These are phyloP conservation scores for Callospermophilus lateralis DNA, from an alignment of 2,113 vertebrate species.

Conservation along the genomic window DNA sequence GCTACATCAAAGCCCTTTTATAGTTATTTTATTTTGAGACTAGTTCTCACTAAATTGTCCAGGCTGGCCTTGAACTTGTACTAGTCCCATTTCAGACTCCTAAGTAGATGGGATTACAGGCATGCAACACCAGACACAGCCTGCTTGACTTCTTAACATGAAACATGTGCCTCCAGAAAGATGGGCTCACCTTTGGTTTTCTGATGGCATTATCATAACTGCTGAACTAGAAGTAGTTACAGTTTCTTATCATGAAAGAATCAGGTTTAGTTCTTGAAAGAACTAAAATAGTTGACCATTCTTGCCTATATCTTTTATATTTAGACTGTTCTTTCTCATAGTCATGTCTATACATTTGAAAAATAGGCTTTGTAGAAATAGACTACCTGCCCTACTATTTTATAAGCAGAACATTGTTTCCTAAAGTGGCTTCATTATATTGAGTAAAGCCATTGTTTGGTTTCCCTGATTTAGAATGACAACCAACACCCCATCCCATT, in stretches of 20 bases:
- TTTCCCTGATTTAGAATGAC: not conserved
- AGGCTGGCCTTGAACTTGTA: not conserved
- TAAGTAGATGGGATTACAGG: not conserved
- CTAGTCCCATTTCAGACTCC: not conserved
- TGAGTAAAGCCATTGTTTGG: not conserved
- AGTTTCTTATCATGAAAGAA: slow-evolving; percentile 30
- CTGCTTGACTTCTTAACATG: not conserved
- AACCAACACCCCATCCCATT: not conserved
- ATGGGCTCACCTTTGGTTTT: not conserved
- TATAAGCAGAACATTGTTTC: not conserved
- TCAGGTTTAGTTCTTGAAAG: slow-evolving; percentile 19
- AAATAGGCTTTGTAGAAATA: not conserved
- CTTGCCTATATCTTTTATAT: not conserved
- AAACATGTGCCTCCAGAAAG: not conserved
- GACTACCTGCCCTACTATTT: not conserved
- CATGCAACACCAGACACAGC: too few species aligned
- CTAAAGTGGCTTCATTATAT: not conserved
- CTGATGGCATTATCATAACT: not conserved
- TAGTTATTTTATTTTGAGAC: too few species aligned
- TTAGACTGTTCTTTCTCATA: slow-evolving; percentile 14
- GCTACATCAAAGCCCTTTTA: too few species aligned
- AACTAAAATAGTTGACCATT: not conserved
- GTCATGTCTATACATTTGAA: not conserved
- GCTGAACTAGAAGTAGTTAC: not conserved
- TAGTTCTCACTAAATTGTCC: not conserved